Conservation (phyloP, 2,888 invertebrate genomes). For the Biston stratarius region DNA sequence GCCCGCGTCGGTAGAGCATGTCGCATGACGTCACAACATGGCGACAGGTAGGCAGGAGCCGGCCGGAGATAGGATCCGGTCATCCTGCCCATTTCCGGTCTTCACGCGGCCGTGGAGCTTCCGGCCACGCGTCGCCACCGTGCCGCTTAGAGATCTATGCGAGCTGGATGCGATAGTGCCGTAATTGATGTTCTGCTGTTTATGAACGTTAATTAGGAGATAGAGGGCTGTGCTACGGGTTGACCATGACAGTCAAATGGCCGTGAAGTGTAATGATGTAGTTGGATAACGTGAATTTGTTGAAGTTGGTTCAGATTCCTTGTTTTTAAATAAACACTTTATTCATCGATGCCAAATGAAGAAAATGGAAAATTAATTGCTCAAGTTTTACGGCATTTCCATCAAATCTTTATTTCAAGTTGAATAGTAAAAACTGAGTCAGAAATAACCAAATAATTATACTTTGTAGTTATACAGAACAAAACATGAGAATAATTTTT, state of each 20-base stretch:
- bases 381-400: too few species aligned
- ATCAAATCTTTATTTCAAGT: too few species aligned
- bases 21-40: conserved; percentile 82
- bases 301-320: too few species aligned
- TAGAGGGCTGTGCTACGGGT: conserved; percentile 11
- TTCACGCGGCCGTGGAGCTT: conserved; percentile 87
- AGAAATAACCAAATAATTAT: neutral
- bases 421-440: too few species aligned
- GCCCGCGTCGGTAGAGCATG: conserved; percentile 40
- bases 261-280: neutral
- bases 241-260: conserved; percentile 12
- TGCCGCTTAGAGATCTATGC: conserved; percentile 61
- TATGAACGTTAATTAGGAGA: conserved; percentile 32
- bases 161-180: conserved; percentile 62
- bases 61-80: conserved; percentile 85
- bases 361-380: neutral
- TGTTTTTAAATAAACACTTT: too few species aligned
- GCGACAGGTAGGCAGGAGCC: conserved; percentile 79
- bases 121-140: conserved; percentile 84
- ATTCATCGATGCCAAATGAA: too few species aligned
- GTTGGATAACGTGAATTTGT: neutral
- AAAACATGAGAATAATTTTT: neutral
- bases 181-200: conserved; percentile 35
- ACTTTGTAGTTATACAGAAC: neutral
- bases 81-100: conserved; percentile 87